phyloP scores from a whole-genome alignment of 1,140 invertebrate species.

The Pseudomyrmex concolor region DNA sequence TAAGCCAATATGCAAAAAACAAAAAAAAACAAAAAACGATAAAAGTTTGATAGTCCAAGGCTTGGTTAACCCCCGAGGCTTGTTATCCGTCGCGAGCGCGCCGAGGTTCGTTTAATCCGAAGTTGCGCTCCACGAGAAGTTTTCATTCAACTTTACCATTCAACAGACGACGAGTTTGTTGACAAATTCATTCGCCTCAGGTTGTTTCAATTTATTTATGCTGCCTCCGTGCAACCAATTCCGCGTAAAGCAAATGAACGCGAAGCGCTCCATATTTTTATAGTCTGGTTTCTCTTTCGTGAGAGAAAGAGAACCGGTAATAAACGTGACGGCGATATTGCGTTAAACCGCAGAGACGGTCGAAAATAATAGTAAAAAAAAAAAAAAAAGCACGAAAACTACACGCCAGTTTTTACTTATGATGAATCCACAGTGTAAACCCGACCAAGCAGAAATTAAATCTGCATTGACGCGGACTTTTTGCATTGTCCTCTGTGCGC shows the following conservation, averaged over 20 bases:
- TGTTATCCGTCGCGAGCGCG: slow-evolving; percentile 35
- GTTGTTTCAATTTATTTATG: slow-evolving; percentile 55
- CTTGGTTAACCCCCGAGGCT: slow-evolving; percentile 41
- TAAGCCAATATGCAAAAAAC: slow-evolving; percentile 41
- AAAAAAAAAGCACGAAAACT: not conserved
- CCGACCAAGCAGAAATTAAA: slow-evolving; percentile 49
- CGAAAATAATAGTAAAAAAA: not conserved
- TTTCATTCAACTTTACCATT: slow-evolving; percentile 59
- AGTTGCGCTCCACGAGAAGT: slow-evolving; percentile 42
- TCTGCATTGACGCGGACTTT: slow-evolving; percentile 20
- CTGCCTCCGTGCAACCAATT: slow-evolving; percentile 28
- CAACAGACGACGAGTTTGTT: slow-evolving; percentile 50
- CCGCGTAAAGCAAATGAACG: slow-evolving; percentile 37
- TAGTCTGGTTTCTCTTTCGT: slow-evolving; percentile 5
- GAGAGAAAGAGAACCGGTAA: slow-evolving; percentile 4
- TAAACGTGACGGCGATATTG: not conserved
- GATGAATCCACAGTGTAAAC: slow-evolving; percentile 4
- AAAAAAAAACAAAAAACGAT: slow-evolving; percentile 34
- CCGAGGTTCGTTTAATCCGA: slow-evolving; percentile 52
- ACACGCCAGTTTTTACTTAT: not conserved
- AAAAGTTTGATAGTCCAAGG: slow-evolving; percentile 54
- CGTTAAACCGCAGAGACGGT: not conserved
- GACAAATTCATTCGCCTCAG: slow-evolving; percentile 44
- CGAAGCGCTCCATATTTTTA: slow-evolving; percentile 27
- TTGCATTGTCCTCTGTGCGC: slow-evolving; percentile 17